Base-by-base conservation (phyloP, 2,113 vertebrate species). In the Choloepus hoffmanni region DNA sequence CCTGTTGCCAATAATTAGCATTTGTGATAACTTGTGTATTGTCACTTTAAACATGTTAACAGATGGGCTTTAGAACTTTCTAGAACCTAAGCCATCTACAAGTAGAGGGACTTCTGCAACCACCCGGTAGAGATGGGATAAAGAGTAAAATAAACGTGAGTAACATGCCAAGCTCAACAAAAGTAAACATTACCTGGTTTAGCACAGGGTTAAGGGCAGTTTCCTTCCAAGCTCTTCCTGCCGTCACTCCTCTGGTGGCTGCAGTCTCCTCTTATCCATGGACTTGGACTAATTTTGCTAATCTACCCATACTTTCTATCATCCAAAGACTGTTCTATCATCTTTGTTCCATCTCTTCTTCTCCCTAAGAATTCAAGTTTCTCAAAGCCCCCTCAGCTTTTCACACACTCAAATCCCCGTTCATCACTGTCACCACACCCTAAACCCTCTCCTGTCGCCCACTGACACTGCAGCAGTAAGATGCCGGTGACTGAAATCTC, bases 131-230 rank as follows among this genome's bases (percentile, higher is more conserved):
- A 65, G 26, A 53, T 11, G 19, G 2, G 15, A 33, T 28, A 55
- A 84, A 74, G 11, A 43, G 16, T 65, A 21, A 12, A n/a, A 21
- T 45, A 50, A 53, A 15, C 3, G 13, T 13, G 24, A 7, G 26
- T 5, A 36, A 50, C 7, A 19, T 3, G 26, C 0, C 0, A 60
- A 8, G 58, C 21, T 0, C 40, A 26, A 3, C 9, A 13, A 5
- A 15, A 33, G 50, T 16, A 2, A 55, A 62, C 15, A 82, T 7
- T 16, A 24, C 40, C 4, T 11, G 62, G 23, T 28, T 58, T 43
- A 28, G 28, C 16, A 68, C 21, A 0, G 1, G 3, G 58, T 19
- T 63, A 7, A 58, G 55, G 8, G 58, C 45, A 30, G 4, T 30
- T 63, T 45, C 43, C 8, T 53, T 55, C 43, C 58, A 43, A 3